Percentiles rank a stretch among this genome's conserved stretches.
Evolutionary conservation across 1,140 invertebrate genomes (phyloP).

Genomic region (Nephila pilipes): DNA sequence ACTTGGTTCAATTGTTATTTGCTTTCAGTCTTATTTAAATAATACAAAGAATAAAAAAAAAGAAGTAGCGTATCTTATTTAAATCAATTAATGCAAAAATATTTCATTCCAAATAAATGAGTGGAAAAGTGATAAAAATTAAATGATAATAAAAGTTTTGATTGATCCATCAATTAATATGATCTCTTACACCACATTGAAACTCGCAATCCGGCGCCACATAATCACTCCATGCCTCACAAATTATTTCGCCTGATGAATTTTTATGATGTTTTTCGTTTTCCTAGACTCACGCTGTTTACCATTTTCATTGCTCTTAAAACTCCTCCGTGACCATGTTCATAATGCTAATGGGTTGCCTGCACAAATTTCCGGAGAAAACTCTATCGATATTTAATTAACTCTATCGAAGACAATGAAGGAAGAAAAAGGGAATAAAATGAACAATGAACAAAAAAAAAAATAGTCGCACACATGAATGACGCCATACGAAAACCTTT

Average conservation of each 20-base stretch:
- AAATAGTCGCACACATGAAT: neutral
- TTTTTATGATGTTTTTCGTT: neutral
- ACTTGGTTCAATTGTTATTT: no score
- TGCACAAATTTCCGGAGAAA: neutral
- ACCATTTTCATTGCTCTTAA: neutral
- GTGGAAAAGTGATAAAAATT: no score
- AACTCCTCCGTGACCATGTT: conserved; percentile 15
- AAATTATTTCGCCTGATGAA: neutral
- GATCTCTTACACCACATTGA: neutral
- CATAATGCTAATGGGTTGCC: neutral
- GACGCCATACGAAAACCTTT: neutral
- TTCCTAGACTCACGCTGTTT: neutral
- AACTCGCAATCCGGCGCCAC: neutral
- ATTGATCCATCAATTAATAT: neutral
- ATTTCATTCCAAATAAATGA: no score
- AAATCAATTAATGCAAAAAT: no score
- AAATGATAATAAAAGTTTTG: neutral
- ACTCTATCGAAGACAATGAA: neutral
- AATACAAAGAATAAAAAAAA: no score
- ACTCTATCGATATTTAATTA: conserved; percentile 12
- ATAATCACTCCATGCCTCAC: neutral
- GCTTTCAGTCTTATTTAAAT: no score
- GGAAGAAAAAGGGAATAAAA: neutral
- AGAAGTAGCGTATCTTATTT: no score
- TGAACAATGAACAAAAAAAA: neutral